Evolutionary conservation across 1,140 invertebrate species (phyloP).

Genomic region (Protaetia brevitarsis): DNA sequence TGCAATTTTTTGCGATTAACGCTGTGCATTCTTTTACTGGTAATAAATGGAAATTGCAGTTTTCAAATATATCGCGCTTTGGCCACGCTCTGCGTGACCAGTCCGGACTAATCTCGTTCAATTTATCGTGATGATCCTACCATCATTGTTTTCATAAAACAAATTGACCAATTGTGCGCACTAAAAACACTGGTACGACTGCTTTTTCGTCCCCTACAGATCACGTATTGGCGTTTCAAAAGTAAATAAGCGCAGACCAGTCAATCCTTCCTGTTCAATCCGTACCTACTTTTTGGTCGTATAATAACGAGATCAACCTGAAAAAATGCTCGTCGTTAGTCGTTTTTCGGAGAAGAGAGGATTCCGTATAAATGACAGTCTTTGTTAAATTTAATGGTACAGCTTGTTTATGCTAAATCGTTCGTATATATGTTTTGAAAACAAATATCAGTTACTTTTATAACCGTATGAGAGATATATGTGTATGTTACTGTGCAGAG

Average conservation of each 20-base stretch:
- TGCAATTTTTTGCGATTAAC: too few species aligned
- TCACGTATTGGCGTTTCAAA: background rate
- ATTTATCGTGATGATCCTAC: constrained; percentile 3
- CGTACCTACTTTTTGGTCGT: background rate
- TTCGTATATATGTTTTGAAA: background rate
- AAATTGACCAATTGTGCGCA: constrained; percentile 7
- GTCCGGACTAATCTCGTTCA: background rate
- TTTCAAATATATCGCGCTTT: background rate
- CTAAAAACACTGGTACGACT: background rate
- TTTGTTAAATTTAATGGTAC: background rate
- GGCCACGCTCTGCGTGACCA: background rate
- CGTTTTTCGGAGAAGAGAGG: background rate
- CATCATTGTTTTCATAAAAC: constrained; percentile 8
- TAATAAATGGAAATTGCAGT: constrained; percentile 6
- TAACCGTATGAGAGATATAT: too few species aligned
- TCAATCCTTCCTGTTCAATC: background rate
- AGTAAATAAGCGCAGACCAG: background rate
- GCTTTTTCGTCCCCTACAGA: background rate
- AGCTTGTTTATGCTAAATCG: background rate
- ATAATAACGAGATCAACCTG: background rate
- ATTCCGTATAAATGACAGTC: background rate
- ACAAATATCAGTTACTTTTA: too few species aligned
- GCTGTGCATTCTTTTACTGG: too few species aligned
- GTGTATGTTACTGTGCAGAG: too few species aligned
- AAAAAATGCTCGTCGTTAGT: background rate